Evolutionary conservation across 2,888 invertebrate genomes (phyloP), one percentile per base, ranked within the genome.

Genomic region (Exephanes ischioxanthus): DNA sequence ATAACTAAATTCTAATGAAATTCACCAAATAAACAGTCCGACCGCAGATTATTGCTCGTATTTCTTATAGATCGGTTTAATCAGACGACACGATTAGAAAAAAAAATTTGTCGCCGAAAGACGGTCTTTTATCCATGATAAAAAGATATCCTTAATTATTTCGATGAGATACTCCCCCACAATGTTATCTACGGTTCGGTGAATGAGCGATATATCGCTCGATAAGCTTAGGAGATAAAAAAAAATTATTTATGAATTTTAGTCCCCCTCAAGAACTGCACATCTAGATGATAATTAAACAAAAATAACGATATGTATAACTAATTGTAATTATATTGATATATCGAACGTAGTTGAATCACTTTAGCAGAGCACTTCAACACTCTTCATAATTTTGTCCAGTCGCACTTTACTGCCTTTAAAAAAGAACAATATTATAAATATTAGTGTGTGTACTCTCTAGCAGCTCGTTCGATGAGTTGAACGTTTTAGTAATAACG

Each of bases 371-470:
- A 41, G 41, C 37, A 5, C 37, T 53, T 11, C 19, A 68, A 48
- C 58, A 33, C 33, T 22, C 63, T 80, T 48, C 37, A 58, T 67
- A 76, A 71, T 53, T 81, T 77, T 30, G 37, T 70, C 51, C 22
- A 37, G 63, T 71, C 53, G 53, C 76, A 70, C 51, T 79, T 41
- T 66, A 79, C 79, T 68, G 85, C 63, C 67, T 58, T 61, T 58
- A 45, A 75, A 80, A 68, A 22, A 76, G 16, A 68, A 61, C 41
- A 83, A 84, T 78, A 63, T 79, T 22, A 67, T 26, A 33, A 41
- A 55, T 53, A 37, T 79, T 30, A 79, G 51, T 61, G 41, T 51
- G 48, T 11, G 41, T 26, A 41, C 45, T 78, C 53, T 63, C 51
- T 33, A 75, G 63, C 55, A 67, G 61, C 7, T 67, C 37, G 19